Evolutionary conservation across 2,888 invertebrate genomes (phyloP), one percentile per base, ranked within the genome.

Genomic region (Antheraea yamamai): DNA sequence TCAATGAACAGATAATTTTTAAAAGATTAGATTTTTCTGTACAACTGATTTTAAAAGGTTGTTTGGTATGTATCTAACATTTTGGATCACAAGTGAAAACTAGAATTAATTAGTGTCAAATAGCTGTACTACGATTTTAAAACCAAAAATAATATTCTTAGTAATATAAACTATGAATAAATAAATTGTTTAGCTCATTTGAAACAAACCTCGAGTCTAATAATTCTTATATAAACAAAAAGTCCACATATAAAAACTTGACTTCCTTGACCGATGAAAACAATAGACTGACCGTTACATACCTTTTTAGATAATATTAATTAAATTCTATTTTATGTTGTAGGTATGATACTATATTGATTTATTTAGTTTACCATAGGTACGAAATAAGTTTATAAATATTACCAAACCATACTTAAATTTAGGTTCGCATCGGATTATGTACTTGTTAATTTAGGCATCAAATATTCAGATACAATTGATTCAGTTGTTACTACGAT

Each of bases 181-280:
- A 61, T 23, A 23, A 10, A 23, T 61, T n/a, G 23, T 4, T 61
- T 61, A 61, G 10, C 10, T n/a, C 10, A 61, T 12, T 61, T 23
- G 23, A 61, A 4, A n/a, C n/a, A 58, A n/a, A n/a, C 10, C 23
- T 61, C 23, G 16, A 20, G 6, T 30, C 64, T 30, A 66, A 30
- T 26, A 16, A 39, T 23, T 35, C 23, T 23, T 7, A 39, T 70
- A 39, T 39, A 39, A 39, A 71, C 18, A 47, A 75, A 75, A 75
- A 64, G 64, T n/a, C 30, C 23, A 16, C 18, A 14, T 10, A 75
- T 61, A 75, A 52, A 72, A 26, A 72, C 47, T 72, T 20, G 23
- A 52, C 72, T 73, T 66, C 75, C 72, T 72, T 52, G 61, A 72
- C 52, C 73, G 64, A 7, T 58, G 68, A 70, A 73, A 75, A 75